phyloP scores from a whole-genome alignment of 2,113 vertebrate species.

The Montifringilla adamsi region DNA sequence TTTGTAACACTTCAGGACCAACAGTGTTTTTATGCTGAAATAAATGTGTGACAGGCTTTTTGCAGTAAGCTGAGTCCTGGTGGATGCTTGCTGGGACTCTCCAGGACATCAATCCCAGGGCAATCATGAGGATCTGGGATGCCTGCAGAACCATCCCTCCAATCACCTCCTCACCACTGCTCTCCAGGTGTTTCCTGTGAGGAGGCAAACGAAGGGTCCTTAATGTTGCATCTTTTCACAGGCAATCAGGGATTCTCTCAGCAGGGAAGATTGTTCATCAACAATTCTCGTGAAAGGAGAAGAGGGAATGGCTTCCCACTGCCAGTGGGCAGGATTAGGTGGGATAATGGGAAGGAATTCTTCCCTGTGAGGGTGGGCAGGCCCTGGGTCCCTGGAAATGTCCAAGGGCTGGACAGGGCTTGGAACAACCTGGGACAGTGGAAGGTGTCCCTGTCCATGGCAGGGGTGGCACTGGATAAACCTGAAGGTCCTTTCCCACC shows the following conservation, averaged over 20 bases:
- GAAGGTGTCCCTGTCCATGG: background rate
- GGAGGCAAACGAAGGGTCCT: background rate
- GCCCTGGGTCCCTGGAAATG: background rate
- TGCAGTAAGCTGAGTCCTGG: background rate
- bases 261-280: background rate
- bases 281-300: background rate
- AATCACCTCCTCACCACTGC: background rate
- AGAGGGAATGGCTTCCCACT: background rate
- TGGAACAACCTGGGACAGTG: rapidly evolving
- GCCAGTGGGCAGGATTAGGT: background rate
- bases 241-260: background rate
- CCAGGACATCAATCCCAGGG: background rate
- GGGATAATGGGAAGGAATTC: background rate
- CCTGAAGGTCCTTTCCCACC: background rate
- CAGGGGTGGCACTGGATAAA: background rate
- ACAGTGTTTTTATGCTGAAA: background rate
- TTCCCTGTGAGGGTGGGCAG: rapidly evolving
- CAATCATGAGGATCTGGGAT: background rate
- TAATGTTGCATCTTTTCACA: background rate
- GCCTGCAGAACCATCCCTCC: background rate
- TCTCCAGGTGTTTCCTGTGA: background rate
- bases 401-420: rapidly evolving
- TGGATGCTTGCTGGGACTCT: background rate
- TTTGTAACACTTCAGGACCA: background rate
- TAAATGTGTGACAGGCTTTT: background rate